These are phyloP conservation scores for Montipora cactus DNA, from an alignment of 64 coral and sea anemone genomes.

Conservation along the genomic window DNA sequence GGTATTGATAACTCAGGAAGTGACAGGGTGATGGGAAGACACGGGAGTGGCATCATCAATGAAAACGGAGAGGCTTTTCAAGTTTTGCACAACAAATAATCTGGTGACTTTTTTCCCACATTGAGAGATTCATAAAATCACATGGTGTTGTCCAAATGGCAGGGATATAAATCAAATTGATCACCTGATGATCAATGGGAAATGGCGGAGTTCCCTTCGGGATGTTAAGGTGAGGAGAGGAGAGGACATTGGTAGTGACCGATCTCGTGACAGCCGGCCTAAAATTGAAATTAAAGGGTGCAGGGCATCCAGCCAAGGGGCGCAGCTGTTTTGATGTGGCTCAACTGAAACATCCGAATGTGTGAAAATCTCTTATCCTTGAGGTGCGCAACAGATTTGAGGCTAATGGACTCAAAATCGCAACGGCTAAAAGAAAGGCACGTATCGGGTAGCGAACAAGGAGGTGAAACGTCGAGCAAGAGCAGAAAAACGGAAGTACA, in stretches of 20 bases:
- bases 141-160: background rate
- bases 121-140: slow-evolving; percentile 11
- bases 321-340: background rate
- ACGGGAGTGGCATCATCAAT: slow-evolving; percentile 26
- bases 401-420: background rate
- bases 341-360: slow-evolving; percentile 15
- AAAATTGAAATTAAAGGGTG: slow-evolving; percentile 38
- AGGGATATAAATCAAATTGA: slow-evolving; percentile 9
- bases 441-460: background rate
- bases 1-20: background rate
- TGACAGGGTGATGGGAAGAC: slow-evolving; percentile 4
- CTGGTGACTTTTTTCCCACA: background rate
- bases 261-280: slow-evolving; percentile 5
- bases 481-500: slow-evolving; percentile 3
- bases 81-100: slow-evolving; percentile 13
- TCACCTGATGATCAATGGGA: slow-evolving; percentile 6
- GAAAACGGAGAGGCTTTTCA: background rate
- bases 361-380: background rate
- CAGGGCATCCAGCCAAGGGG: background rate
- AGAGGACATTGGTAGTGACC: slow-evolving; percentile 14
- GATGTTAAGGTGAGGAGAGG: background rate
- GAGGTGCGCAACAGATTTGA: slow-evolving; percentile 36
- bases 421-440: background rate
- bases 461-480: background rate
- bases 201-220: background rate